A percentile compares a stretch with the other conserved stretches of the same genome.
phyloP scores from a whole-genome alignment of 1,140 invertebrate genomes.

The Agrilus planipennis region DNA sequence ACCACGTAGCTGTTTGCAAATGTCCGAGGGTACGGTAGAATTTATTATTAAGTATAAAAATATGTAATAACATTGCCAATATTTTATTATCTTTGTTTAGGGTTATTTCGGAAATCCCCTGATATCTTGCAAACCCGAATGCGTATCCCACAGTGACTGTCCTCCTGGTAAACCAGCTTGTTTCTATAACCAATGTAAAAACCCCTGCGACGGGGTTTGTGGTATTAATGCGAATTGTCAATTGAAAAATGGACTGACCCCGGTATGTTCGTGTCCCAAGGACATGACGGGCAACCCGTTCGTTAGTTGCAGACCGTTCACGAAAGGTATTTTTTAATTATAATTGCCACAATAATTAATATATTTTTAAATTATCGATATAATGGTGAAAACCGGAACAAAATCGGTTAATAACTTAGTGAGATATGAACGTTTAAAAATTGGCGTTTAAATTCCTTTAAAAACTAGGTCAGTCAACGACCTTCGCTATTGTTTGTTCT shows the following conservation, averaged over 20 bases:
- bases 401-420: no score
- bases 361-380: neutral
- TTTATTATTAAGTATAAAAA: conserved; percentile 1
- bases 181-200: conserved; percentile 64
- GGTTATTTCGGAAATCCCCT: conserved; percentile 60
- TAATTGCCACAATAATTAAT: neutral
- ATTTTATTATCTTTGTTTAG: conserved; percentile 10
- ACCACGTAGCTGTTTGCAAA: conserved; percentile 67
- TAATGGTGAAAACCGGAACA: no score
- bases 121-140: conserved; percentile 61
- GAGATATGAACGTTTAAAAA: no score
- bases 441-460: no score
- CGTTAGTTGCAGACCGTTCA: conserved; percentile 64
- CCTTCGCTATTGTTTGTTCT: no score
- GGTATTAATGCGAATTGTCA: conserved; percentile 71
- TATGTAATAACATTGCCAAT: neutral
- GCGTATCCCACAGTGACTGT: conserved; percentile 59
- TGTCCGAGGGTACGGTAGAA: conserved; percentile 54
- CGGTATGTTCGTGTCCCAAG: conserved; percentile 72
- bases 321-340: conserved; percentile 44
- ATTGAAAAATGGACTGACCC: conserved; percentile 55
- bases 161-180: conserved; percentile 65
- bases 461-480: no score
- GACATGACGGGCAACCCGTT: conserved; percentile 83
- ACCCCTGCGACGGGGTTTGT: conserved; percentile 70